Percentiles rank a stretch among this genome's conserved stretches.
Evolutionary conservation across 2,113 vertebrate genomes (phyloP).

Genomic region (Vidua macroura): DNA sequence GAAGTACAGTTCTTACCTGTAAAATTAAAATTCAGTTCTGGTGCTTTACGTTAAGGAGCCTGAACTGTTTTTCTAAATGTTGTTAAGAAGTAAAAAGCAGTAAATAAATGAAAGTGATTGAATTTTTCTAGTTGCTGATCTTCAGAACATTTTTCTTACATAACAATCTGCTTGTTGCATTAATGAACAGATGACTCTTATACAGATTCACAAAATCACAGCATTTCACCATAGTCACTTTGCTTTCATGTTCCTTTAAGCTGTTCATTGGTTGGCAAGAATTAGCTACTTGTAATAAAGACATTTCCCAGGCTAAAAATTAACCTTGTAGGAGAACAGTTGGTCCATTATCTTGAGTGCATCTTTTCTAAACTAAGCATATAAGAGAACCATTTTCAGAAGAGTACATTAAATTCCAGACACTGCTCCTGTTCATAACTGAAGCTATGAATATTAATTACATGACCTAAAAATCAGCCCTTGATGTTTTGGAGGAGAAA

Average conservation of each 20-base stretch:
- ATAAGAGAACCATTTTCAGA: background rate
- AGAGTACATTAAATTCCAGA: background rate
- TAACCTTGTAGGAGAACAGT: slow-evolving; percentile 13
- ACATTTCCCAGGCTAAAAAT: slow-evolving; percentile 26
- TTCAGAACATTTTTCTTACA: background rate
- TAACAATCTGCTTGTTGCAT: background rate
- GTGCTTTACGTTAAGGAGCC: background rate
- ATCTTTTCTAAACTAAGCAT: background rate
- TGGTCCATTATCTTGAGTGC: slow-evolving; percentile 1
- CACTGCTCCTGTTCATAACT: background rate
- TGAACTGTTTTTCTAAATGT: background rate
- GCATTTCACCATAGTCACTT: background rate
- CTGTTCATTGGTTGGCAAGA: background rate
- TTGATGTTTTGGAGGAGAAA: background rate
- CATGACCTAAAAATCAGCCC: background rate
- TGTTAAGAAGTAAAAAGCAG: background rate
- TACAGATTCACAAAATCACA: background rate
- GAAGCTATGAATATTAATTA: slow-evolving; percentile 20
- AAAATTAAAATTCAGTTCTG: background rate
- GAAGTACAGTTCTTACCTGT: background rate
- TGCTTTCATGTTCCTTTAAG: background rate
- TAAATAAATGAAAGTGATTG: background rate
- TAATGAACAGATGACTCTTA: background rate
- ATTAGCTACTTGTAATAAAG: background rate
- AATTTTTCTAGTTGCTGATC: background rate